Evolutionary conservation across 30 jellyfish, hydroid and myxozoan species (phyloP).

Genomic region (Sanderia malayensis): DNA sequence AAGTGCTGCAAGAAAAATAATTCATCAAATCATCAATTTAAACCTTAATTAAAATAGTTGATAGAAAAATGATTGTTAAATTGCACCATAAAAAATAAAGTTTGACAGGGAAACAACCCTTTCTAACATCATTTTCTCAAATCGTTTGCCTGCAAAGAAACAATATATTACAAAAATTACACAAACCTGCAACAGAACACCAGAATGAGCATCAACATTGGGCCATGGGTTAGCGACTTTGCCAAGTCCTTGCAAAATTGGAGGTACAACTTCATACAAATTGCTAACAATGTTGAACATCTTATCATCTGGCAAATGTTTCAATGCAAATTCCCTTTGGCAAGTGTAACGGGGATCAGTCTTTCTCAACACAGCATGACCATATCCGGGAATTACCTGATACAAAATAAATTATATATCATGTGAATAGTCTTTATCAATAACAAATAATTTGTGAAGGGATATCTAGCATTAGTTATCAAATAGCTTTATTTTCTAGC

Average conservation of each 20-base stretch:
- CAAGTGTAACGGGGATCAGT: conserved; percentile 99
- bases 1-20: conserved; percentile 66
- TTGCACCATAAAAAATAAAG: too few species aligned
- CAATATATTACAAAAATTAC: not conserved
- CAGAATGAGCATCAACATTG: conserved; percentile 99
- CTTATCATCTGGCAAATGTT: conserved; percentile 88
- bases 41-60: too few species aligned
- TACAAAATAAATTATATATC: too few species aligned
- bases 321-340: conserved; percentile 95
- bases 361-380: conserved; percentile 99
- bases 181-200: conserved; percentile 86
- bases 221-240: conserved; percentile 99
- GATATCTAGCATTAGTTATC: too few species aligned
- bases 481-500: too few species aligned
- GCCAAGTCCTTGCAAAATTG: conserved; percentile 82
- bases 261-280: conserved; percentile 95
- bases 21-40: too few species aligned
- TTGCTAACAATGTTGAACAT: conserved; percentile 84
- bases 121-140: too few species aligned
- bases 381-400: conserved; percentile 99
- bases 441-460: too few species aligned
- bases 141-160: not conserved
- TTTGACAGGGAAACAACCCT: too few species aligned
- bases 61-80: too few species aligned
- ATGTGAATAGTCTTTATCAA: too few species aligned